phyloP scores from a whole-genome alignment of 2,797 vertebrate species.

The Halcyon smyrnensis region DNA sequence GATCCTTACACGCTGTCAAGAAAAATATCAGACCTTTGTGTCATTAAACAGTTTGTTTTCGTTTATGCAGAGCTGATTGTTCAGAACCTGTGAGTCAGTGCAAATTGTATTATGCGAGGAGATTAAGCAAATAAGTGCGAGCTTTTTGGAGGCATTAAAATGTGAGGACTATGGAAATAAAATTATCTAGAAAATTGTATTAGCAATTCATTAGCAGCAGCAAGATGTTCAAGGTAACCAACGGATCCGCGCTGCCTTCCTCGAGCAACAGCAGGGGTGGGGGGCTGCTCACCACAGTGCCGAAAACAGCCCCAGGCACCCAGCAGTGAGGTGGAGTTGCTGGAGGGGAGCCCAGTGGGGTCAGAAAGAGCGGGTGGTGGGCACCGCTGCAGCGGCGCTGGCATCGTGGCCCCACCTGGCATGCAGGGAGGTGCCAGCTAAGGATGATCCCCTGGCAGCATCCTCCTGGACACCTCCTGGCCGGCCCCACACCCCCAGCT shows the following conservation, averaged over 20 bases:
- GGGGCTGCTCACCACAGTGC: neutral
- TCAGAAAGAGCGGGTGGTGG: fast-evolving
- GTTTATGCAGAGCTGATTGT: conserved; percentile 74
- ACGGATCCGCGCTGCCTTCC: neutral
- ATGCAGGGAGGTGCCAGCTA: neutral
- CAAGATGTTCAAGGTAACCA: conserved; percentile 32
- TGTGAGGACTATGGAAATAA: conserved; percentile 76
- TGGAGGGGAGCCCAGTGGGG: neutral
- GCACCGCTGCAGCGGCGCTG: fast-evolving
- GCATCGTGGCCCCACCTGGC: fast-evolving
- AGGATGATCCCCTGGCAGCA: neutral
- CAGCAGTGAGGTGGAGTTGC: fast-evolving
- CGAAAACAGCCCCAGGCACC: neutral
- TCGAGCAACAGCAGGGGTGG: neutral
- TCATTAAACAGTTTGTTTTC: conserved; percentile 69
- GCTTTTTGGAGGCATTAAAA: conserved; percentile 76
- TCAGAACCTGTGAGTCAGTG: conserved; percentile 68
- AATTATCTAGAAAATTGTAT: conserved; percentile 81
- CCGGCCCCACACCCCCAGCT: neutral
- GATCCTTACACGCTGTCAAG: fast-evolving
- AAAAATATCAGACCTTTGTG: conserved; percentile 29
- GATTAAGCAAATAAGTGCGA: conserved; percentile 76
- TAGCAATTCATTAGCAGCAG: conserved; percentile 79
- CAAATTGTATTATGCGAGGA: conserved; percentile 74
- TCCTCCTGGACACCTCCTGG: neutral